Evolutionary conservation across 2,797 vertebrate species (phyloP).

Genomic region (Sebastes aleutianus): DNA sequence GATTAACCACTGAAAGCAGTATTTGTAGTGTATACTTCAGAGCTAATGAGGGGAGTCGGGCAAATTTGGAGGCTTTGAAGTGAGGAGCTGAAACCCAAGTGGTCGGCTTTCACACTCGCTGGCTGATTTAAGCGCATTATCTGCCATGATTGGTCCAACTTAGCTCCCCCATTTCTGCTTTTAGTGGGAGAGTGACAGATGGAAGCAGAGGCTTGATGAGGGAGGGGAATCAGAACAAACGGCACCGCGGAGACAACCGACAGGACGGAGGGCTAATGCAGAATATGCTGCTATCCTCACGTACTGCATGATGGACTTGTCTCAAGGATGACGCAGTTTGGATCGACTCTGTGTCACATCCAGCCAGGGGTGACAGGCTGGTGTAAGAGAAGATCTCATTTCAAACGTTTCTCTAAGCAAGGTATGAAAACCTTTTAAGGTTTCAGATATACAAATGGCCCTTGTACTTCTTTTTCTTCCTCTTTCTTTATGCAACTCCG

Average conservation of each 20-base stretch:
- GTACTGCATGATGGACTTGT: conserved; percentile 31
- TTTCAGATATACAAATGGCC: background rate
- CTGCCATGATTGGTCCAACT: conserved; percentile 64
- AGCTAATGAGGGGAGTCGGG: conserved; percentile 68
- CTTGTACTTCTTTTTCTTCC: background rate
- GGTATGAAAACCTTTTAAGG: background rate
- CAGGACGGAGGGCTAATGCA: conserved; percentile 33
- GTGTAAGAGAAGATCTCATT: conserved; percentile 4
- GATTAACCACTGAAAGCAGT: conserved; percentile 65
- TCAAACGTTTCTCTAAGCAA: background rate
- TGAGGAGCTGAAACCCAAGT: conserved; percentile 62
- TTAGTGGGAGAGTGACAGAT: conserved; percentile 54
- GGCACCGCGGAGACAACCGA: conserved; percentile 18
- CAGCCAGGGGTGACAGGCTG: conserved; percentile 12
- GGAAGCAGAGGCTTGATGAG: conserved; percentile 51
- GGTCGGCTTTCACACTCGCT: conserved; percentile 67
- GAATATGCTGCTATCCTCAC: conserved; percentile 30
- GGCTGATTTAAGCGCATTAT: conserved; percentile 72
- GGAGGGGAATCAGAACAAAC: conserved; percentile 42
- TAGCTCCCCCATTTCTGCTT: conserved; percentile 38
- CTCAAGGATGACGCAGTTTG: conserved; percentile 17
- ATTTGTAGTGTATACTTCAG: conserved; percentile 57
- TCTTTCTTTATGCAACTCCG: background rate
- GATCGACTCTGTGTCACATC: conserved; percentile 11
- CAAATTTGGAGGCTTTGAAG: conserved; percentile 70